Evolutionary conservation across 2,113 vertebrate genomes (phyloP), one percentile per base, ranked within the genome.

Genomic region (Siniperca chuatsi): DNA sequence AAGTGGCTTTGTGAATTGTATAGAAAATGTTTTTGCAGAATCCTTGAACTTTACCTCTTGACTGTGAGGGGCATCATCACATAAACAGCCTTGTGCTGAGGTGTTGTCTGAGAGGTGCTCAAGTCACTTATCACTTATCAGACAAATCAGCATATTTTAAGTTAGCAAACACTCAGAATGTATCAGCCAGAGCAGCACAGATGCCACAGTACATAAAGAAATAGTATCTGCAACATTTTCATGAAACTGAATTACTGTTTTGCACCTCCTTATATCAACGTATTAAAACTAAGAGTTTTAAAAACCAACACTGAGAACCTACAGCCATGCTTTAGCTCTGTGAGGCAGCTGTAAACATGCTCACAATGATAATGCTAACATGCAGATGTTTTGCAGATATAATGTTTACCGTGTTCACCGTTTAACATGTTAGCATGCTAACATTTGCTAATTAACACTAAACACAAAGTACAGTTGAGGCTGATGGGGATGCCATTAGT

Each of bases 61-160:
- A 29, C 42, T 23, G 50, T 3, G 29, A 70, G 3, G 6, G 48
- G 44, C 1, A 3, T 48, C 40, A 15, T 50, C 20, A 9, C 23
- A 62, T 82, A 61, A 62, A 44, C 35, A 13, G 25, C 13, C 58
- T 64, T 71, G 21, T 6, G n/a, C 62, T 67, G 33, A 65, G 60
- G 37, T 23, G 35, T 7, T 35, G 54, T 10, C 21, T 29, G 4
- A 25, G 46, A 73, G 44, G 76, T 68, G 20, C 29, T 40, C 29
- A 33, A 16, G 23, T 35, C 44, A 35, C 18, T 16, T 44, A 11
- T 55, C 33, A 40, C 35, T 66, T 65, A 73, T 57, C 50, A 66
- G 67, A 66, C 5, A 40, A 40, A 52, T 12, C 23, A 33, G 57
- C 55, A 23, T 69, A 61, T 42, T 44, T 29, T 23, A 4, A 61